Evolutionary conservation across 1,140 invertebrate species (phyloP), one percentile per base, ranked within the genome.

Genomic region (Coelopa frigida): DNA sequence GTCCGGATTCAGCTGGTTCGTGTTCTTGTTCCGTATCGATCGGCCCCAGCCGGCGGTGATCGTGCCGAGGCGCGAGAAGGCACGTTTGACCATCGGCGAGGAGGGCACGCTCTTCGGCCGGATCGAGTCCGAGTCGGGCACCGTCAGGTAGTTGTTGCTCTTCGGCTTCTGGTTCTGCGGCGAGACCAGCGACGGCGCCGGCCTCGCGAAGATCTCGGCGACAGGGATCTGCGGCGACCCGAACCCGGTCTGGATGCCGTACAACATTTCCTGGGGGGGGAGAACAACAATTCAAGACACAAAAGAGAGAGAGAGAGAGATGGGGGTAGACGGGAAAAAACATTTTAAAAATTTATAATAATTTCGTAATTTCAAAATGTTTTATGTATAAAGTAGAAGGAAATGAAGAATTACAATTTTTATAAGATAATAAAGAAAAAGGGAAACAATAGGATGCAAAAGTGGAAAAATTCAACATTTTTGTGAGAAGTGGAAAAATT

Each of bases 1-100:
- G 26, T 93, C 89, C 4, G 81, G 79, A 61, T 86, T 79, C 59
- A 83, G 64, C 53, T 85, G 77, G 58, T 76, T 59, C 8, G 82
- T 75, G 57, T 84, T 76, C 59, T 85, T 83, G 49, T 83, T 84
- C 44, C 85, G 75, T 50, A 88, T 89, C 17, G 85, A 88, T 20
- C 85, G 75, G 4, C 89, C 89, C 87, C 89, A 93, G 37, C 89
- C 88, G 1, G 89, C 86, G 7, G 89, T 93, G 46, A 94, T 83
- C 5, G 84, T 90, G 11, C 89, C 88, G 38, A 94, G 72, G 22
- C 89, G 76, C 5, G 87, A 89, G 65, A 94, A 92, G 3, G 89
- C 89, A 23, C 91, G 77, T 70, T 91, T 91, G 49, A 94, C 87
- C 86, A 92, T 93, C n/a, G 91, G 91, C 24, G 89, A 93, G 53